These are phyloP conservation scores for Eurytemora carolleeae DNA, from an alignment of 1,140 invertebrate species.

Conservation along the genomic window DNA sequence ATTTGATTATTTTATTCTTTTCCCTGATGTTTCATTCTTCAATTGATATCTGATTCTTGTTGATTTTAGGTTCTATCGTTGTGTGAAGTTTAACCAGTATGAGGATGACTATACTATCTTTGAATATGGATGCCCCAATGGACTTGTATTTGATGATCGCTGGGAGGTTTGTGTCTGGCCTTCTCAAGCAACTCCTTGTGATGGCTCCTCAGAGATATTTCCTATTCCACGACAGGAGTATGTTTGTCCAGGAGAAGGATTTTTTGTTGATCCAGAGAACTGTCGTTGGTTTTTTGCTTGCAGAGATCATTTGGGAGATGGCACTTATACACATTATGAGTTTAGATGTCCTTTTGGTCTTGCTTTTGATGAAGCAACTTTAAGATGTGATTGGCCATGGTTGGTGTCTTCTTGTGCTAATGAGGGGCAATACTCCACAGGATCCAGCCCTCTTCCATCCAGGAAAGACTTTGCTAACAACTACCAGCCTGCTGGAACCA, in stretches of 20 bases:
- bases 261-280: slow-evolving; percentile 58
- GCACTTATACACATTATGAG: slow-evolving; percentile 45
- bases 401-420: slow-evolving; percentile 40
- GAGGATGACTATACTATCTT: slow-evolving; percentile 52
- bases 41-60: slow-evolving; percentile 4
- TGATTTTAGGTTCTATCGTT: slow-evolving; percentile 46
- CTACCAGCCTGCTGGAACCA: slow-evolving; percentile 8
- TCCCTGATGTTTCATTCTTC: neutral
- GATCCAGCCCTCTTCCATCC: too few relatives aligned
- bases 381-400: slow-evolving; percentile 64
- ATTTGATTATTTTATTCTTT: slow-evolving; percentile 1
- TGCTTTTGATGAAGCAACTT: slow-evolving; percentile 47
- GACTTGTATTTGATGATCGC: slow-evolving; percentile 52
- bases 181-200: slow-evolving; percentile 42
- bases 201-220: slow-evolving; percentile 34
- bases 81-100: slow-evolving; percentile 54
- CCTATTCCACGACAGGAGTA: slow-evolving; percentile 39
- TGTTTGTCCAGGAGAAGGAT: slow-evolving; percentile 31
- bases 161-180: slow-evolving; percentile 66
- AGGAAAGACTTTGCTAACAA: slow-evolving; percentile 6
- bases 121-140: slow-evolving; percentile 58
- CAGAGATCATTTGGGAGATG: slow-evolving; percentile 41
- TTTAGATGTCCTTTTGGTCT: slow-evolving; percentile 61
- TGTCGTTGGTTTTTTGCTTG: slow-evolving; percentile 70
- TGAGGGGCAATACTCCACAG: neutral